These are phyloP conservation scores for Empidonax traillii DNA, from an alignment of 2,113 vertebrate genomes.

Conservation along the genomic window DNA sequence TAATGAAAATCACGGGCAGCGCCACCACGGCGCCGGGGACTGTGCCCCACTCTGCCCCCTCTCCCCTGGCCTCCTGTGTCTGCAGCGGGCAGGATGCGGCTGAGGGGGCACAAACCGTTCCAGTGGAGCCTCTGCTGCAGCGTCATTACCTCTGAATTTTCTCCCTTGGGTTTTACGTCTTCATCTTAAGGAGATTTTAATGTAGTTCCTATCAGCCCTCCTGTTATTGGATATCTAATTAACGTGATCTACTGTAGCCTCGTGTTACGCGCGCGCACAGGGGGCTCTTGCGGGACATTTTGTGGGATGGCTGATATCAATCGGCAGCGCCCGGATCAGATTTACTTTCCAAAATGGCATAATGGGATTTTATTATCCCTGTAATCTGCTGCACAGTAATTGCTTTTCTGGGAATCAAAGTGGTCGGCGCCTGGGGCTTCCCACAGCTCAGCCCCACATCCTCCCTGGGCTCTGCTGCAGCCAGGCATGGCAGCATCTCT, in stretches of 20 bases:
- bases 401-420: constrained; percentile 64
- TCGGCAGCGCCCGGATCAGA: constrained; percentile 38
- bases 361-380: constrained; percentile 61
- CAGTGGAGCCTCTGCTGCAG: not conserved
- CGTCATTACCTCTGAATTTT: constrained; percentile 30
- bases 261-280: rapidly evolving
- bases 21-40: not conserved
- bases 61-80: rapidly evolving
- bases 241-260: constrained; percentile 12
- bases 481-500: not conserved
- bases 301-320: constrained; percentile 12
- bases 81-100: not conserved
- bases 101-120: not conserved
- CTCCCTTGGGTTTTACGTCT: constrained; percentile 22
- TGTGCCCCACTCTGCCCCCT: not conserved
- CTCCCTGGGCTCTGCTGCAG: not conserved
- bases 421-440: not conserved
- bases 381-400: constrained; percentile 46
- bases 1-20: constrained; percentile 59
- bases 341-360: constrained; percentile 53
- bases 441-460: not conserved
- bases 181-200: constrained; percentile 54
- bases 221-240: constrained; percentile 52
- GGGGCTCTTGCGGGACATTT: constrained; percentile 2
- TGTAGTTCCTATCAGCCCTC: constrained; percentile 31